Percentiles rank a stretch among this genome's conserved stretches.
phyloP scores from a whole-genome alignment of 2,888 invertebrate species.

The Amblyteles armatorius region DNA sequence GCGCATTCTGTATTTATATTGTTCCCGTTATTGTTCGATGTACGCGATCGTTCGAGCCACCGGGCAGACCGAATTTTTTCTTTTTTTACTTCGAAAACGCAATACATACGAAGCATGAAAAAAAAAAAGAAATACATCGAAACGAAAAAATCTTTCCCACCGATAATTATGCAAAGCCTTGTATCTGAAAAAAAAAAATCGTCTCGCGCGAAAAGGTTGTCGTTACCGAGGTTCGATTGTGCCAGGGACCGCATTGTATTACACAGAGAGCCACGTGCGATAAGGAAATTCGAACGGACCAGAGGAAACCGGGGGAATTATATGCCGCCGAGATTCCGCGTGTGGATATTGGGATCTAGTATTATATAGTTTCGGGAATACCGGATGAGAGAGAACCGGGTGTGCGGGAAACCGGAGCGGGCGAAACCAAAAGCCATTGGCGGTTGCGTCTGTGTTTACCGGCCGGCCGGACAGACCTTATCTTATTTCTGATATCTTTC shows the following conservation, averaged over 20 bases:
- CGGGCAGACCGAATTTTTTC: not conserved
- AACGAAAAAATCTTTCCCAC: not conserved
- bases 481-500: constrained; percentile 80
- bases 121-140: not conserved
- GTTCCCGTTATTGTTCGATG: not conserved
- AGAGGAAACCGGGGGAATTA: constrained; percentile 42
- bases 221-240: constrained; percentile 21
- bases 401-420: constrained; percentile 49
- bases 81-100: not conserved
- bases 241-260: constrained; percentile 38
- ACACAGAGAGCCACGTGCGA: constrained; percentile 61
- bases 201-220: constrained; percentile 42
- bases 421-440: constrained; percentile 37
- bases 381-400: constrained; percentile 39
- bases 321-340: constrained; percentile 50
- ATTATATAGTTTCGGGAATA: constrained; percentile 29
- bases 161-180: constrained; percentile 22
- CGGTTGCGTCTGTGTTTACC: constrained; percentile 24
- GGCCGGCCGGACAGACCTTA: constrained; percentile 76
- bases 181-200: constrained; percentile 5
- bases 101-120: not conserved
- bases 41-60: not conserved
- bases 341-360: constrained; percentile 47
- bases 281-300: constrained; percentile 77
- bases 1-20: not conserved